Evolutionary conservation across 2,113 vertebrate genomes (phyloP).

Genomic region (Seriola aureovittata): DNA sequence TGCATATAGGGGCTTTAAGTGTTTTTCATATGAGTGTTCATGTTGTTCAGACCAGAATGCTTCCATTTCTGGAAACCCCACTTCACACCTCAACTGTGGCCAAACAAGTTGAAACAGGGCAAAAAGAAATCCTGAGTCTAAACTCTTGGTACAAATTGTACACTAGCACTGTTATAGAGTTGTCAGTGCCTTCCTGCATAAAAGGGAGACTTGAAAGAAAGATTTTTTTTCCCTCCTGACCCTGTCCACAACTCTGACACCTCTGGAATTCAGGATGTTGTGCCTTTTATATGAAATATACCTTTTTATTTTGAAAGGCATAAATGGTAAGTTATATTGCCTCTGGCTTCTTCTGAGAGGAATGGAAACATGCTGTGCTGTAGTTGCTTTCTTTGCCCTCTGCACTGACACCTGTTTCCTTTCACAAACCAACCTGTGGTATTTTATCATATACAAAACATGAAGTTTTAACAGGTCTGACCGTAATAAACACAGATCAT

Average conservation of each 20-base stretch:
- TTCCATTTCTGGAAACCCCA: neutral
- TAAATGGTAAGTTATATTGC: constrained; percentile 18
- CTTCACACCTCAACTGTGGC: neutral
- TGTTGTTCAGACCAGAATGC: neutral
- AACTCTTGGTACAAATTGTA: constrained; percentile 8
- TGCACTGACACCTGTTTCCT: constrained; percentile 24
- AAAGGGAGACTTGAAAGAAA: constrained; percentile 30
- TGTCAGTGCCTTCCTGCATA: neutral
- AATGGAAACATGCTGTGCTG: constrained; percentile 5
- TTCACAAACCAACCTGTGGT: constrained; percentile 17
- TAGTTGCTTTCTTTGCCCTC: neutral
- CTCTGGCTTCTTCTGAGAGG: constrained; percentile 17
- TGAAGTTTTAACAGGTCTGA: constrained; percentile 1
- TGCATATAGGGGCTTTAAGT: neutral
- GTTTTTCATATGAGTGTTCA: neutral
- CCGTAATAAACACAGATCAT: neutral
- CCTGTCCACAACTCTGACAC: neutral
- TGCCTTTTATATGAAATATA: constrained; percentile 15
- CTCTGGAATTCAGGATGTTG: neutral
- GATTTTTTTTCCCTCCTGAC: neutral
- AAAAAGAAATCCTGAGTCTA: neutral
- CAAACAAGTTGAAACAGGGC: neutral
- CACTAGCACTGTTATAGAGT: neutral
- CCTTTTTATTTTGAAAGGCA: constrained; percentile 36
- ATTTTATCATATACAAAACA: constrained; percentile 7